These are phyloP conservation scores for Caenorhabditis panamensis DNA, from an alignment of 2,888 invertebrate species.

Conservation along the genomic window DNA sequence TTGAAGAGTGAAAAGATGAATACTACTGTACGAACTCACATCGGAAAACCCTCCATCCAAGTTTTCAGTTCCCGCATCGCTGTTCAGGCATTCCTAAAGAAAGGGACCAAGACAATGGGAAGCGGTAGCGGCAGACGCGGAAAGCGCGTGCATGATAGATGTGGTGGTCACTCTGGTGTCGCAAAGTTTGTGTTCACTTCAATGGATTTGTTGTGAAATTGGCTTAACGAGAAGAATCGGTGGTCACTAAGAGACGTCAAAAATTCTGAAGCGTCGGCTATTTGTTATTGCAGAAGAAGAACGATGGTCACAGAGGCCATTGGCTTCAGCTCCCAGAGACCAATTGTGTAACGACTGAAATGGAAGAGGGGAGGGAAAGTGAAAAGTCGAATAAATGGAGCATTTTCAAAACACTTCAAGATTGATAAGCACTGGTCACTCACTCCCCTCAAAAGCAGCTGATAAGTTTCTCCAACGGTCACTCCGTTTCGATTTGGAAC, in stretches of 20 bases:
- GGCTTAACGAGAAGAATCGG: background rate
- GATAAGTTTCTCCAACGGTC: constrained; percentile 49
- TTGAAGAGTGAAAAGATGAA: constrained; percentile 21
- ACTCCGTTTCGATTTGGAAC: constrained; percentile 47
- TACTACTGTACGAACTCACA: constrained; percentile 26
- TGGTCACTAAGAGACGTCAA: constrained; percentile 2
- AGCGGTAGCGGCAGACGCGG: constrained; percentile 29
- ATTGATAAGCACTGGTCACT: constrained; percentile 56
- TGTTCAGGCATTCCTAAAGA: background rate
- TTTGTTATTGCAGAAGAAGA: background rate
- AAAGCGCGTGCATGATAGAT: constrained; percentile 47
- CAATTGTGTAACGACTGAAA: constrained; percentile 13
- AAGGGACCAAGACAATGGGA: constrained; percentile 12
- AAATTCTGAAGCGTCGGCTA: background rate
- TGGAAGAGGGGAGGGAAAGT: constrained; percentile 2
- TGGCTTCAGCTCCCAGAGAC: background rate
- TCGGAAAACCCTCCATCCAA: background rate
- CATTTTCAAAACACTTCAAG: constrained; percentile 52
- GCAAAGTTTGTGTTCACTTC: constrained; percentile 35
- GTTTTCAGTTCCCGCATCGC: background rate
- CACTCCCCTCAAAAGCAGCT: constrained; percentile 55
- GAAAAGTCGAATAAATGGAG: constrained; percentile 30
- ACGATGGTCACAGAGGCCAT: constrained; percentile 2
- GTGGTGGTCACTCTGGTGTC: constrained; percentile 19
- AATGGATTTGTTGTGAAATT: constrained; percentile 35